These are phyloP conservation scores for Halcyon badia DNA, from an alignment of 2,797 vertebrate species.

Conservation along the genomic window DNA sequence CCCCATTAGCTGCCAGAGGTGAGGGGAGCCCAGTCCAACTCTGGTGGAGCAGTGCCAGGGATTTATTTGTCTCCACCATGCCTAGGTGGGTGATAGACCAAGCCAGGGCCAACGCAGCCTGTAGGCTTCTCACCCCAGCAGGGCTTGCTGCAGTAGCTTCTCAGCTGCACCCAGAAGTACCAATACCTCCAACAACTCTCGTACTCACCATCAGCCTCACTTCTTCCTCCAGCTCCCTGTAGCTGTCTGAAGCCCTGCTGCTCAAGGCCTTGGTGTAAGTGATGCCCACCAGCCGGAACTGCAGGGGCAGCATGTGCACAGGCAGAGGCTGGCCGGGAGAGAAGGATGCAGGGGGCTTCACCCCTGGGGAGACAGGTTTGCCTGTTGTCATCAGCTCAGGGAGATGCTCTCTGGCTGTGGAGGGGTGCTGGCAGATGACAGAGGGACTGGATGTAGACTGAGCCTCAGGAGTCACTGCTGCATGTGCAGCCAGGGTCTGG, in stretches of 20 bases:
- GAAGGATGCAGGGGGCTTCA: rapidly evolving
- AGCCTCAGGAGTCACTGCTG: background rate
- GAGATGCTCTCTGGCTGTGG: background rate
- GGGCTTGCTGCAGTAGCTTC: background rate
- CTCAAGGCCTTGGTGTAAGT: background rate
- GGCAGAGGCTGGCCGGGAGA: background rate
- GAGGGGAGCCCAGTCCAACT: background rate
- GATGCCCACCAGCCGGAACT: background rate
- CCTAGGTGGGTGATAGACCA: background rate
- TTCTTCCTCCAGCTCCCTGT: background rate
- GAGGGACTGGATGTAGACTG: rapidly evolving
- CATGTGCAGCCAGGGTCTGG: background rate
- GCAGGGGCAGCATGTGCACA: background rate
- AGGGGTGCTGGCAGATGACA: background rate
- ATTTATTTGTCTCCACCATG: rapidly evolving
- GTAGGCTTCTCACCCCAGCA: background rate
- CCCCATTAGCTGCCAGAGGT: background rate
- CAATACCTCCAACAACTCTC: rapidly evolving
- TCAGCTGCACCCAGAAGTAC: background rate
- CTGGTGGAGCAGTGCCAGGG: background rate
- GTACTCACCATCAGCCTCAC: constrained; percentile 16
- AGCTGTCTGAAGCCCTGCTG: background rate
- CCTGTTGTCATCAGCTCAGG: rapidly evolving
- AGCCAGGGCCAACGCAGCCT: background rate
- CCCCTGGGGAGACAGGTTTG: background rate